Conservation (phyloP, 1,140 invertebrate genomes). For the Matsumurasca onukii region DNA sequence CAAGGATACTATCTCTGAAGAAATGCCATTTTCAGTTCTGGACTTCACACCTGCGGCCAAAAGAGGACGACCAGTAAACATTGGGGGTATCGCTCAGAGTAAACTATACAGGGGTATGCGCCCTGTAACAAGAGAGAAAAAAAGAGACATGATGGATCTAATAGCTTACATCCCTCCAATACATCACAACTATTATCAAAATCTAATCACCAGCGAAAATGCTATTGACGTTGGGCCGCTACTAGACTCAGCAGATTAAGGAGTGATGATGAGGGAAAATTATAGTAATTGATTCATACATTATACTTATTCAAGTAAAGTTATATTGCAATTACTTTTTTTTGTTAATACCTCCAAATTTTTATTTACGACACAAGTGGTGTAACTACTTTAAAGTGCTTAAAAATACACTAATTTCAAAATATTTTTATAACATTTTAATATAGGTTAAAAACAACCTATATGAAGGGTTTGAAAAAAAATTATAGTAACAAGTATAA, state of each 20-base stretch:
- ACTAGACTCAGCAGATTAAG: background rate
- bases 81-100: slow-evolving; percentile 1
- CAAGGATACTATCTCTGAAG: slow-evolving; percentile 27
- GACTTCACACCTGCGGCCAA: slow-evolving; percentile 11
- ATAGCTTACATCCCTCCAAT: slow-evolving; percentile 35
- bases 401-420: slow-evolving; percentile 6
- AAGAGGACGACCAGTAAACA: slow-evolving; percentile 19
- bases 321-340: background rate
- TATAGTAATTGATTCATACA: background rate
- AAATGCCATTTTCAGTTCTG: slow-evolving; percentile 25
- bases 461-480: background rate
- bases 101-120: slow-evolving; percentile 2
- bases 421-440: background rate
- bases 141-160: slow-evolving; percentile 32
- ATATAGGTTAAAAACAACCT: background rate
- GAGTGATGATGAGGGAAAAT: background rate
- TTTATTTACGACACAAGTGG: slow-evolving; percentile 13
- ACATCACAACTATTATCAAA: slow-evolving; percentile 31
- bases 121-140: slow-evolving; percentile 2
- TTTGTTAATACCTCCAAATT: background rate
- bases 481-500: background rate
- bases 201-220: slow-evolving; percentile 8
- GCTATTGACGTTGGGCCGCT: slow-evolving; percentile 10
- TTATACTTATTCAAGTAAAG: background rate
- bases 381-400: background rate